Conservation (phyloP, 1,140 invertebrate species). For the Gonatopus flavifemur region DNA sequence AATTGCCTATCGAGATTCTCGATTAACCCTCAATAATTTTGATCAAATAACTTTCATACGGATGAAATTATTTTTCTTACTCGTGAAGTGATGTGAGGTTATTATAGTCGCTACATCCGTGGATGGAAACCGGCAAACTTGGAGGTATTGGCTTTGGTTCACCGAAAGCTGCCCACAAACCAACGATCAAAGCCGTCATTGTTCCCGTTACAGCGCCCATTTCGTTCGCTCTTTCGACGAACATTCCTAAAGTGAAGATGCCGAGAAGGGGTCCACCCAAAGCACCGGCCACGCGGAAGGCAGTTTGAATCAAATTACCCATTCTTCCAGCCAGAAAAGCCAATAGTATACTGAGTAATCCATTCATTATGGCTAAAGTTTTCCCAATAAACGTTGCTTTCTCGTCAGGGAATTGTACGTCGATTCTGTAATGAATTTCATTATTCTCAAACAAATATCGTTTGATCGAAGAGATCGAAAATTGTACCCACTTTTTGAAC, state of each 20-base stretch:
- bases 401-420: constrained; percentile 43
- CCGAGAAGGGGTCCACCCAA: constrained; percentile 78
- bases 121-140: constrained; percentile 63
- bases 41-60: too few relatives aligned
- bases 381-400: constrained; percentile 57
- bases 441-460: too few relatives aligned
- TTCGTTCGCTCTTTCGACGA: constrained; percentile 67
- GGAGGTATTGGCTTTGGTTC: constrained; percentile 66
- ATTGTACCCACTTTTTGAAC: constrained; percentile 22
- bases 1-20: too few relatives aligned
- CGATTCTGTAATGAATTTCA: constrained; percentile 10
- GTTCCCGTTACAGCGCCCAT: constrained; percentile 74
- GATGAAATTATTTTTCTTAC: too few relatives aligned
- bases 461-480: too few relatives aligned
- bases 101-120: constrained; percentile 62
- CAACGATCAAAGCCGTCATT: constrained; percentile 66
- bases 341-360: constrained; percentile 68
- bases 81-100: too few relatives aligned
- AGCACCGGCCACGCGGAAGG: constrained; percentile 74
- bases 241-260: constrained; percentile 79
- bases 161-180: constrained; percentile 83
- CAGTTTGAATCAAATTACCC: constrained; percentile 73
- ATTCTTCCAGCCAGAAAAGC: constrained; percentile 73
- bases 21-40: too few relatives aligned
- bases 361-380: constrained; percentile 68